Conservation (phyloP, 1,140 invertebrate genomes). For the Diuraphis noxia region DNA sequence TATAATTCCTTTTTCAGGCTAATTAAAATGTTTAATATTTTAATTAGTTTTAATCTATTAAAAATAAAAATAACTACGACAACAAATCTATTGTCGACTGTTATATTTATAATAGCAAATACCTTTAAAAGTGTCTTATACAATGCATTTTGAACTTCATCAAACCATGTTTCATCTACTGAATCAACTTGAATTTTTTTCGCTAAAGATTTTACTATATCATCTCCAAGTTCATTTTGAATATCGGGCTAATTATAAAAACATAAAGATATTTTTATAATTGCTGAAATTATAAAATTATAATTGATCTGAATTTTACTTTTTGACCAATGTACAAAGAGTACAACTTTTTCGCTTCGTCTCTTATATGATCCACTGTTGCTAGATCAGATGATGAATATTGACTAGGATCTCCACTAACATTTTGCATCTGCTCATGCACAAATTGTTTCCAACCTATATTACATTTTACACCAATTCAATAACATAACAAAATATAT, state of each 20-base stretch:
- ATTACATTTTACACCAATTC: not conserved
- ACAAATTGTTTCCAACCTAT: constrained; percentile 52
- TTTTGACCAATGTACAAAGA: constrained; percentile 46
- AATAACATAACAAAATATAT: not conserved
- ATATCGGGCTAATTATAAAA: constrained; percentile 32
- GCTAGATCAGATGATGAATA: constrained; percentile 47
- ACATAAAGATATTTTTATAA: not conserved
- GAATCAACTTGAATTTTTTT: constrained; percentile 68
- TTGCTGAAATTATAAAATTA: not conserved
- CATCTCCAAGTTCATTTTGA: constrained; percentile 37
- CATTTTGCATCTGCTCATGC: constrained; percentile 45
- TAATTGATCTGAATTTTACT: not conserved
- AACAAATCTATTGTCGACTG: no score
- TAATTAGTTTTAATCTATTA: not conserved
- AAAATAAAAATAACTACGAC: not conserved
- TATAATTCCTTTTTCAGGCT: constrained; percentile 50
- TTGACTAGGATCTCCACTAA: constrained; percentile 32
- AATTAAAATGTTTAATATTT: not conserved
- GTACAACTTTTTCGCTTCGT: constrained; percentile 46
- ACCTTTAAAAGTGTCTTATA: constrained; percentile 67
- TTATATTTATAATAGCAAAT: no score
- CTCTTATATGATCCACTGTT: constrained; percentile 45
- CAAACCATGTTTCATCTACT: constrained; percentile 78
- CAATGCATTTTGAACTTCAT: constrained; percentile 76
- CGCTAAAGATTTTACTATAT: constrained; percentile 23